Percentiles rank a stretch among this genome's conserved stretches.
Conservation (phyloP, 2,113 vertebrate genomes). For the Sturnira hondurensis region DNA sequence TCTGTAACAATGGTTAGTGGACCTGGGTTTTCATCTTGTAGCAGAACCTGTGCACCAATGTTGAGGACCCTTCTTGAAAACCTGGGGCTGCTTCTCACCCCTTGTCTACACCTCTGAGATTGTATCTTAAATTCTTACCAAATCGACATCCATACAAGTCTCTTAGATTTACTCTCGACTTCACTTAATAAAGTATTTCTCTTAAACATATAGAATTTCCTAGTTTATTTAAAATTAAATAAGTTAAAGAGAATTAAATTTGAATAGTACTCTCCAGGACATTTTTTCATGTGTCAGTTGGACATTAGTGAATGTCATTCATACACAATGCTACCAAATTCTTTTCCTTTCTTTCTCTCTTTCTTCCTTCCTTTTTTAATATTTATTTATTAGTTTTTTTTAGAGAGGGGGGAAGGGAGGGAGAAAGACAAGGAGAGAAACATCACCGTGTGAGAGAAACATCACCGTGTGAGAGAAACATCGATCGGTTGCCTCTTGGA, state of each 20-base stretch:
- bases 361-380: too few species aligned
- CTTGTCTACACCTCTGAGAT: background rate
- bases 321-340: background rate
- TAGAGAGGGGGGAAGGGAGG: too few species aligned
- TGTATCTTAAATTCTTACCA: background rate
- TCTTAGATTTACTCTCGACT: background rate
- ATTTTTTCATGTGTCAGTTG: background rate
- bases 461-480: too few species aligned
- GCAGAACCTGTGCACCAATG: background rate
- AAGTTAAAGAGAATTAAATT: background rate
- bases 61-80: background rate
- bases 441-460: too few species aligned
- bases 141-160: background rate
- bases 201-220: background rate
- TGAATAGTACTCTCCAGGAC: background rate
- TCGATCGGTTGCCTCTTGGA: too few species aligned
- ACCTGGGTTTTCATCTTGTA: background rate
- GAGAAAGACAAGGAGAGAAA: too few species aligned
- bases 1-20: too few species aligned
- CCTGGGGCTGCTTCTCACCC: background rate
- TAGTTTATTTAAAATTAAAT: slow-evolving; percentile 21
- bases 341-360: too few species aligned
- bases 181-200: background rate
- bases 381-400: too few species aligned
- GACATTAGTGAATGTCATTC: background rate